Evolutionary conservation across 2,797 vertebrate genomes (phyloP), one percentile per base, ranked within the genome.

Genomic region (Poliocrania exsul): DNA sequence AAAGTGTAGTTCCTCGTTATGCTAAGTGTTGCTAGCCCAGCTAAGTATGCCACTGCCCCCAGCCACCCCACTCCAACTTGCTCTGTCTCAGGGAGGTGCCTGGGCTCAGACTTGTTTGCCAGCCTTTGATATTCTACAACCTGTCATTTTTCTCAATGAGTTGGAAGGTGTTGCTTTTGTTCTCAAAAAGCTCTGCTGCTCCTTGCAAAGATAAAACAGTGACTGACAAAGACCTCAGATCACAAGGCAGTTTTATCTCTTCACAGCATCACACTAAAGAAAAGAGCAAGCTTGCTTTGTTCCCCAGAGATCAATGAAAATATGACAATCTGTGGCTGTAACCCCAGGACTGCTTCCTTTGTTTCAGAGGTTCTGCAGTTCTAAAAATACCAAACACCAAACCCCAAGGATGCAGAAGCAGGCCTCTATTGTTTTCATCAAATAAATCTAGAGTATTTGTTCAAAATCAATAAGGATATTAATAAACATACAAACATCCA

Each of bases 161-260:
- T 28, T 2, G 25, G 84, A 87, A 85, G 62, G n/a, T 35, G 67
- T 24, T 88, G 51, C 56, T 92, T 94, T 92, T 90, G 51, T 84
- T 81, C 84, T 87, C 72, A 71, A 73, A 93, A 90, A 71, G 24
- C 67, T 86, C 57, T 57, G 35, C 60, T 67, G 81, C 65, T 94
- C 83, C 82, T 80, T 50, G 0, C 17, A 65, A 73, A 93, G 83
- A 90, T 64, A 35, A 95, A 95, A 89, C 60, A 35, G 31, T 44
- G 54, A 35, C 75, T 87, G 61, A 28, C 69, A 91, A 80, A 80
- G 61, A 49, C 15, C 61, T 92, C 42, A 71, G 88, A 94, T 85
- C 74, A 89, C 53, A 87, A 77, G 61, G 50, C 28, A 85, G 65
- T 79, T 96, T 95, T 91, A 91, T 93, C 87, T 96, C 79, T 81